Base-by-base conservation (phyloP, 2,113 vertebrate genomes). In the Ellobius talpinus region DNA sequence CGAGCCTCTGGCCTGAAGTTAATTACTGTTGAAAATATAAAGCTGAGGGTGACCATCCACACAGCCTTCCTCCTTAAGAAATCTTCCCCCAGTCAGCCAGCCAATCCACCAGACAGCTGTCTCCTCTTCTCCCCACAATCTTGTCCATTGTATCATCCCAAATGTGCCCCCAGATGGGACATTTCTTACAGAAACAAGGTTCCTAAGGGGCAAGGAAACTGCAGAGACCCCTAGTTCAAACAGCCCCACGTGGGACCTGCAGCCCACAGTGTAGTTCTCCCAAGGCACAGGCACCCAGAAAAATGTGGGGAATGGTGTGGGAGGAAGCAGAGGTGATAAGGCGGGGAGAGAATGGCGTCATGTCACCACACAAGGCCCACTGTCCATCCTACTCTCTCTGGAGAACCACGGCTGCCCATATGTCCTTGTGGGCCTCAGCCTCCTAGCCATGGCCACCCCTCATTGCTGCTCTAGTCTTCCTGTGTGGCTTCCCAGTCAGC, bases 371-470 rank as follows among this genome's bases (percentile, higher is more conserved):
- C 31, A 68, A 63, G 23, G 9, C 68, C 68, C 45, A 12, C 26
- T 23, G 24, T 17, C 7, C 19, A 9, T 50, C 47, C 23, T 17
- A 0, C 39, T 23, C 39, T 8, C 1, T 1, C 39, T 9, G 14
- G 78, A 82, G 63, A 76, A 29, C 55, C 58, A 42, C 74, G 36
- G 14, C 90, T 36, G 45, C 24, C 52, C 19, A 3, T 11, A 6
- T 24, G 5, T 61, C 84, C 61, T 79, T 3, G 1, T 45, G 47
- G 77, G 61, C 58, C 16, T 42, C 24, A 45, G 55, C 2, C 17
- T 39, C 17, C 19, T 19, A 8, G 3, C 2, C 9, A 0, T 16
- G 24, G 4, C 4, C 1, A 3, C 24, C 47, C 9, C 3, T 17
- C 61, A 11, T 26, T 17, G 6, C 19, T 1, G 7, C 70, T 50